Evolutionary conservation across 1,140 invertebrate species (phyloP).

Genomic region (Zaprionus ornatus): DNA sequence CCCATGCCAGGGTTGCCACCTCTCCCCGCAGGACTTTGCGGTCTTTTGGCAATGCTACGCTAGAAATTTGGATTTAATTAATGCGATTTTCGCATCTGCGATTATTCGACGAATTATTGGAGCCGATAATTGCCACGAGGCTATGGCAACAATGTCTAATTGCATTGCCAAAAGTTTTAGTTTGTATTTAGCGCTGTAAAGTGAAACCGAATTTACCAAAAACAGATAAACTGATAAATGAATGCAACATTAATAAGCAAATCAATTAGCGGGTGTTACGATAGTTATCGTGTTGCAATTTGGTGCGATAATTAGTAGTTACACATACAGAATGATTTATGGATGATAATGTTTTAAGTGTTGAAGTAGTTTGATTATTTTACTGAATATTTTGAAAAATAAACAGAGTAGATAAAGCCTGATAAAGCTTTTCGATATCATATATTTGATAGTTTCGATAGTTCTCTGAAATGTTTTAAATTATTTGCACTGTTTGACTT

Average conservation of each 20-base stretch:
- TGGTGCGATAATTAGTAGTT: background rate
- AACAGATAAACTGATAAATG: constrained; percentile 12
- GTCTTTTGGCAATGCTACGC: background rate
- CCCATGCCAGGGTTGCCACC: background rate
- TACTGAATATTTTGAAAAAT: background rate
- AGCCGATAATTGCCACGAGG: constrained; percentile 33
- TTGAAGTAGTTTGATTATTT: background rate
- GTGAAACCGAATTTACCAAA: background rate
- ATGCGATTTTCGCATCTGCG: constrained; percentile 30
- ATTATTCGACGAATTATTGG: constrained; percentile 24
- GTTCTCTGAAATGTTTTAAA: background rate
- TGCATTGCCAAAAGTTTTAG: constrained; percentile 26
- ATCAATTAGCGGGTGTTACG: background rate
- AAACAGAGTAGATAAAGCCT: too few species aligned
- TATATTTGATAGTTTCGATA: background rate
- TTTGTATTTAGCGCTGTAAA: background rate
- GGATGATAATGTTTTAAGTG: background rate
- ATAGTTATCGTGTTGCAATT: background rate
- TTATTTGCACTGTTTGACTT: too few species aligned
- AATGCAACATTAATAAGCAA: constrained; percentile 9
- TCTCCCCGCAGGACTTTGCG: background rate
- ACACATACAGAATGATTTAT: background rate
- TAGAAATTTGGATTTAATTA: constrained; percentile 42
- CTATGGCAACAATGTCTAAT: constrained; percentile 33
- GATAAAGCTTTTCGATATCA: background rate